Evolutionary conservation across 2,797 vertebrate genomes (phyloP), one percentile per base, ranked within the genome.

Genomic region (Lithobates pipiens): DNA sequence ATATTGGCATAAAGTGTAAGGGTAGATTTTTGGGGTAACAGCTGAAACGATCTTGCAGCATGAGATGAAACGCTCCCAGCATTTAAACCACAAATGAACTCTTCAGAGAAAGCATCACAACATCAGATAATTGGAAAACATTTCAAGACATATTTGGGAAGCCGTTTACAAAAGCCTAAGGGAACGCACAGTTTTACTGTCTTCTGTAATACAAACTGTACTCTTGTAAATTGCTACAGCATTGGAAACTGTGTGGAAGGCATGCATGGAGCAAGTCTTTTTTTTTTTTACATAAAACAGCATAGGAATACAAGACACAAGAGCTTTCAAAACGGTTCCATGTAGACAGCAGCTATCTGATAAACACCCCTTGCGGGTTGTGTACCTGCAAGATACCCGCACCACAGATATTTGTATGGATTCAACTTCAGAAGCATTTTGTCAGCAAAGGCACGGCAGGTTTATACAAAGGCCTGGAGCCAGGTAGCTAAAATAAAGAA

Each of bases 181-280:
- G 54, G 54, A 61, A 61, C 10, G 21, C 21, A 44, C 23, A 67
- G 34, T 67, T 65, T 78, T 42, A 78, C 76, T n/a, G 61, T 78
- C 76, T 78, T 32, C 75, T 61, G 46, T 54, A 34, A 57, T 77
- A 77, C 75, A 61, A 77, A 77, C 29, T 34, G 32, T 36, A 78
- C 61, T 78, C n/a, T 42, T 78, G 32, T 65, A 65, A 42, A 78
- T 67, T 39, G 61, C 34, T 78, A 25, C 32, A 67, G 73, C 18
- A 50, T 8, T 50, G 46, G 73, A 18, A 50, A 46, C 10, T 27
- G 6, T 75, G 10, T 75, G 44, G 5, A 27, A 32, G n/a, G 72
- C n/a, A 25, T 74, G 13, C 5, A 42, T 16, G 10, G 10, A 75
- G 44, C 25, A 50, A 75, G 10, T 54, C 10, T 18, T 75, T 50